A percentile compares a stretch with the other conserved stretches of the same genome.
Conservation (phyloP, 2,113 vertebrate species). For the Xiphophorus hellerii region DNA sequence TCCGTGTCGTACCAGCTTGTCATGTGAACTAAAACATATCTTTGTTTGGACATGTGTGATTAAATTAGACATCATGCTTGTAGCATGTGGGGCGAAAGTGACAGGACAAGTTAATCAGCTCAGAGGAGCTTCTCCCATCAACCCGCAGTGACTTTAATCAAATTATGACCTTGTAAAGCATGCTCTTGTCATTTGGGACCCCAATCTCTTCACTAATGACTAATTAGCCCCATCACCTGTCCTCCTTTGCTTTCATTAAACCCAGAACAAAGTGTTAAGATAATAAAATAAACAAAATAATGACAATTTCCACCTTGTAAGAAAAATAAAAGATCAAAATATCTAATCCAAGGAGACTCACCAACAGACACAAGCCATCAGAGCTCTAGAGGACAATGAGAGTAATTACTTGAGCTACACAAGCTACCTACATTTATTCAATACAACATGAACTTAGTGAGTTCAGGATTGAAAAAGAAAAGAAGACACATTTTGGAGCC, state of each 20-base stretch:
- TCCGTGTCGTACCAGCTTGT: conserved; percentile 7
- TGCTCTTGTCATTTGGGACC: conserved; percentile 82
- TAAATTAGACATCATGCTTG: conserved; percentile 57
- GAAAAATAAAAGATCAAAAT: conserved; percentile 48
- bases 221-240: conserved; percentile 85
- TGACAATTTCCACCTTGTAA: conserved; percentile 48
- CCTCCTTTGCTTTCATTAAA: conserved; percentile 78
- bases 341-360: conserved; percentile 65
- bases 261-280: conserved; percentile 75
- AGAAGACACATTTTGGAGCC: neutral
- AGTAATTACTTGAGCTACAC: conserved; percentile 9
- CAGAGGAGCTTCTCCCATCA: conserved; percentile 76
- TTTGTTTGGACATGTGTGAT: conserved; percentile 43
- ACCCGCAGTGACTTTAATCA: conserved; percentile 82
- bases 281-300: conserved; percentile 79
- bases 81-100: conserved; percentile 46
- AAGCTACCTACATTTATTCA: conserved; percentile 18
- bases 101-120: conserved; percentile 76
- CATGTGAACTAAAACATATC: conserved; percentile 32
- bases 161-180: conserved; percentile 86
- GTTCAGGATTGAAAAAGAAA: neutral
- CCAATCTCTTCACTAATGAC: conserved; percentile 81
- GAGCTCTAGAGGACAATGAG: conserved; percentile 10
- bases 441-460: neutral
- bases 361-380: conserved; percentile 47